A percentile compares a stretch with the other conserved stretches of the same genome.
Evolutionary conservation across 2,113 vertebrate species (phyloP).

Genomic region (Macrotus californicus): DNA sequence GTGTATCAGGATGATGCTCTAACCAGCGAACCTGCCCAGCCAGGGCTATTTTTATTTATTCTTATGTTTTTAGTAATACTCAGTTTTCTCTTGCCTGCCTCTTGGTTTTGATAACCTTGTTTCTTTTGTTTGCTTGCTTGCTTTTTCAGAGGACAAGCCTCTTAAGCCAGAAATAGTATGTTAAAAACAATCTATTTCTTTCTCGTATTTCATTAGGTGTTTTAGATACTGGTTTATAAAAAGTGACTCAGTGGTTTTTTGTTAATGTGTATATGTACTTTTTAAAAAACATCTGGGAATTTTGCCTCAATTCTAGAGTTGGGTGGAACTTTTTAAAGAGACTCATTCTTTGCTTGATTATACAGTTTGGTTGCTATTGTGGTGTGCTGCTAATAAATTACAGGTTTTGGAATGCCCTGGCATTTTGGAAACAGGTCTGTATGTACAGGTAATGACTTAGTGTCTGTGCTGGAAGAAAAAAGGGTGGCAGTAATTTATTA

Average conservation of each 20-base stretch:
- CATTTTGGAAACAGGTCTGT: background rate
- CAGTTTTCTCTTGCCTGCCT: background rate
- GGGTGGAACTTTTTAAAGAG: background rate
- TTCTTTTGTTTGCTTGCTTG: background rate
- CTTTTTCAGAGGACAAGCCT: background rate
- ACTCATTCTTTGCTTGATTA: background rate
- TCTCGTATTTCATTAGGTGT: background rate
- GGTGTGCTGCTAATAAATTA: constrained; percentile 1
- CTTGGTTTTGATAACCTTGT: background rate
- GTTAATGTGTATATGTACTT: background rate
- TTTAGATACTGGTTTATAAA: background rate
- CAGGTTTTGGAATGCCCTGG: background rate
- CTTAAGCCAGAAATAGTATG: background rate
- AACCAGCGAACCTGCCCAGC: no score
- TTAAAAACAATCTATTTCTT: background rate
- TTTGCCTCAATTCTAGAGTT: background rate
- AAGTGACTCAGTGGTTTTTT: background rate
- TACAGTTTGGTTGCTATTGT: background rate
- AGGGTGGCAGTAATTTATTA: background rate
- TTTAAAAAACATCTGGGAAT: background rate
- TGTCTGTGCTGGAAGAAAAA: background rate
- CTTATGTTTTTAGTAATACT: background rate
- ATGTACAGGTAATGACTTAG: background rate
- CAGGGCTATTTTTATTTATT: background rate
- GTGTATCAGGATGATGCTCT: no score